Conservation (phyloP, 2,888 invertebrate genomes). For the Pecten maximus region DNA sequence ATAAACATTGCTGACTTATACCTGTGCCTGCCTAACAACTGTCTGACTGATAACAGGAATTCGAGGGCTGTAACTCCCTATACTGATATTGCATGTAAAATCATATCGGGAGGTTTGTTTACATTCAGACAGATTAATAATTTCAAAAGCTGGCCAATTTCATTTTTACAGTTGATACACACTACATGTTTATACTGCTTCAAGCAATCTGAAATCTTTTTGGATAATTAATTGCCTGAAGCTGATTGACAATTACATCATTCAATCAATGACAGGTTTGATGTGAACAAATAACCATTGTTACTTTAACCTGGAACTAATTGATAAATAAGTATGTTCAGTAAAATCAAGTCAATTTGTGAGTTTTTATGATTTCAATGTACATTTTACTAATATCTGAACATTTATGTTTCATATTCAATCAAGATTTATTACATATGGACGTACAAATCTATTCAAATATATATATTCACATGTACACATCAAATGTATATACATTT, state of each 20-base stretch:
- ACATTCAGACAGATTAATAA: neutral
- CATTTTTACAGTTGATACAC: neutral
- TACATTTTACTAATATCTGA: too few species aligned
- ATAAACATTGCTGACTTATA: neutral
- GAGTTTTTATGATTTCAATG: too few species aligned
- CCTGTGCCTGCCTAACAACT: slow-evolving; percentile 8
- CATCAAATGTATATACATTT: too few species aligned
- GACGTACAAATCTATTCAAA: too few species aligned
- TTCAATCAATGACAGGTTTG: neutral
- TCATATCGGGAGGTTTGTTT: neutral
- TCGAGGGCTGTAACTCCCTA: neutral
- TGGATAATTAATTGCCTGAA: neutral
- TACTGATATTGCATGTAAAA: neutral
- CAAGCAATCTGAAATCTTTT: neutral
- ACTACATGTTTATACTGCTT: neutral
- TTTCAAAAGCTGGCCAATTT: neutral
- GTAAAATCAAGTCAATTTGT: too few species aligned
- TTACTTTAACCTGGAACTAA: neutral
- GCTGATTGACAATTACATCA: neutral
- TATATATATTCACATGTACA: too few species aligned
- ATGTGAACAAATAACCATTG: neutral
- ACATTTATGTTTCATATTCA: too few species aligned
- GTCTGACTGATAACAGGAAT: neutral
- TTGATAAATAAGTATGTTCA: neutral
- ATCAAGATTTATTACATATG: too few species aligned